Conservation (phyloP, 64 coral and sea anemone genomes). For the Stichodactyla helianthus region DNA sequence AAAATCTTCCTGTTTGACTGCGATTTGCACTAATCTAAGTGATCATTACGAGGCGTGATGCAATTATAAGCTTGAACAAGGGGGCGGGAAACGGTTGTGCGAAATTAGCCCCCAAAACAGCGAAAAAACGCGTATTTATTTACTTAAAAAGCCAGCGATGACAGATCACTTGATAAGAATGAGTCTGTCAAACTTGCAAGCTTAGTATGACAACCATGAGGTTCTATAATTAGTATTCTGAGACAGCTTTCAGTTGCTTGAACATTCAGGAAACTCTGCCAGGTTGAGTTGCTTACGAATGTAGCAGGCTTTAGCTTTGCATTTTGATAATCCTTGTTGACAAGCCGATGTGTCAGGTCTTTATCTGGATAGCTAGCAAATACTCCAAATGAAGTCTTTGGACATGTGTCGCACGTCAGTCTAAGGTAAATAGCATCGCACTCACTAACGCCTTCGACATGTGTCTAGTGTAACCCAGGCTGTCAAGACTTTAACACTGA, state of each 20-base stretch:
- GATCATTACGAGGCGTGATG: conserved; percentile 26
- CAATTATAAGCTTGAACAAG: conserved; percentile 35
- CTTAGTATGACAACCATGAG: not conserved
- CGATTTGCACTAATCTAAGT: conserved; percentile 6
- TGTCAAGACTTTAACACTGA: conserved; percentile 18
- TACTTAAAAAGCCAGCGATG: conserved; percentile 27
- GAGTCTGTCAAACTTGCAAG: not conserved
- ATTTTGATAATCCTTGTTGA: conserved; percentile 33
- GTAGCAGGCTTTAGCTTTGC: conserved; percentile 4
- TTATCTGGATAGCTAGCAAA: conserved; percentile 29
- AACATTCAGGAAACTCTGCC: conserved; percentile 9
- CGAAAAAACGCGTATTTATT: conserved; percentile 14
- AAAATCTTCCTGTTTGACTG: not conserved
- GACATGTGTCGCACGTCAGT: conserved; percentile 19
- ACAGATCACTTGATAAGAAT: conserved; percentile 28
- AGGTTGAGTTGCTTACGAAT: conserved; percentile 8
- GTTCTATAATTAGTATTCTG: conserved; percentile 22
- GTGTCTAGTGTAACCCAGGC: conserved; percentile 29
- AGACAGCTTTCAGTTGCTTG: conserved; percentile 8
- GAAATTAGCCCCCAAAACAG: conserved; percentile 12
- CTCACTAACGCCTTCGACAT: conserved; percentile 12
- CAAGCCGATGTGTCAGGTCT: conserved; percentile 21
- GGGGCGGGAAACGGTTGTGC: conserved; percentile 31
- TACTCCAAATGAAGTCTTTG: conserved; percentile 23
- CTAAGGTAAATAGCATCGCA: conserved; percentile 23